phyloP scores from a whole-genome alignment of 2,113 vertebrate species.

The Saccopteryx leptura region DNA sequence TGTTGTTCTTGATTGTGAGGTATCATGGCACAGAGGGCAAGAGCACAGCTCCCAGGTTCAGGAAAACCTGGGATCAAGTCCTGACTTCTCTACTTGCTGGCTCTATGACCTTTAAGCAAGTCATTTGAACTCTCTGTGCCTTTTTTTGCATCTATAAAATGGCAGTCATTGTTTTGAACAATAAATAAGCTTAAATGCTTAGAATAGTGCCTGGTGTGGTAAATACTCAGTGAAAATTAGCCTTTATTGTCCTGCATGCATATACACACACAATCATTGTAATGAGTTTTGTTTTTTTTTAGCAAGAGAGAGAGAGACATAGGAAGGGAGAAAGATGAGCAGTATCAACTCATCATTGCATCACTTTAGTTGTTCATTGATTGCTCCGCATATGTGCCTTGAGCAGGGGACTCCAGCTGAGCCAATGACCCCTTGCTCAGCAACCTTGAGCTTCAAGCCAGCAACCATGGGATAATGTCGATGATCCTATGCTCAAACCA shows the following conservation, averaged over 20 bases:
- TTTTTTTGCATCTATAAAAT: slow-evolving; percentile 51
- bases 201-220: not conserved
- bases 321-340: too few species aligned
- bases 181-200: slow-evolving; percentile 22
- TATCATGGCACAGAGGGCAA: not conserved
- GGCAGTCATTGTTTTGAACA: not conserved
- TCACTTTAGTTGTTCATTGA: too few species aligned
- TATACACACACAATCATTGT: not conserved
- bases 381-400: too few species aligned
- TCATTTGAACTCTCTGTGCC: slow-evolving; percentile 24
- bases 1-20: not conserved
- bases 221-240: slow-evolving; percentile 36
- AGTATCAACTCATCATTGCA: too few species aligned
- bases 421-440: too few species aligned
- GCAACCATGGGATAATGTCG: too few species aligned
- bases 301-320: too few species aligned
- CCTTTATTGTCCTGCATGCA: not conserved
- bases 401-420: too few species aligned
- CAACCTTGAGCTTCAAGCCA: too few species aligned
- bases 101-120: not conserved
- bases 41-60: not conserved
- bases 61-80: not conserved
- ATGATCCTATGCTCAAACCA: too few species aligned
- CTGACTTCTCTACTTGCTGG: not conserved
- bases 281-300: not conserved